These are phyloP conservation scores for Thalassophryne amazonica DNA, from an alignment of 2,797 vertebrate genomes.

Conservation along the genomic window DNA sequence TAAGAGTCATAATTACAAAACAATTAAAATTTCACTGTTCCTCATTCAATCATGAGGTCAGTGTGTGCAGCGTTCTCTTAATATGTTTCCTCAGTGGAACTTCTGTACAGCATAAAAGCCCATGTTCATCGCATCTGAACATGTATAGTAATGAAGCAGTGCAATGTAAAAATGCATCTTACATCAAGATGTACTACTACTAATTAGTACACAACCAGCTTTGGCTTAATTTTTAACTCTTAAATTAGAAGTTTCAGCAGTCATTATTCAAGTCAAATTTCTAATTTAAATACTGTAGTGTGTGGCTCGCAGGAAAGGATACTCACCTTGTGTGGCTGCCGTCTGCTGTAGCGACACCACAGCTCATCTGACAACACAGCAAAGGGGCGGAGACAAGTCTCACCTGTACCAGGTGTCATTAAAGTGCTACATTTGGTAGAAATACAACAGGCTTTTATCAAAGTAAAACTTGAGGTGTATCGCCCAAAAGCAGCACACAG, in stretches of 20 bases:
- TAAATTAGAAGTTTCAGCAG: background rate
- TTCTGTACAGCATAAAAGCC: background rate
- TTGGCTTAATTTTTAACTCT: background rate
- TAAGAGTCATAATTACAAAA: too few relatives aligned
- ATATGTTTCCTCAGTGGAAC: background rate
- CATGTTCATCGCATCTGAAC: background rate
- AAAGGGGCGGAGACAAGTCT: background rate
- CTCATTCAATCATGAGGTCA: background rate
- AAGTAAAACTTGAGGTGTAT: too few relatives aligned
- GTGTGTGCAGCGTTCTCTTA: background rate
- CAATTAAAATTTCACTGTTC: too few relatives aligned
- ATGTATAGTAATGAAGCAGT: too few relatives aligned
- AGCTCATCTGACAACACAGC: background rate
- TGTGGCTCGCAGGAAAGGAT: background rate
- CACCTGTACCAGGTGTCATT: too few relatives aligned
- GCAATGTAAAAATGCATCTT: too few relatives aligned
- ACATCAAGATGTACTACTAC: too few relatives aligned
- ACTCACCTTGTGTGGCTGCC: slow-evolving; percentile 38
- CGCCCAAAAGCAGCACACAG: too few relatives aligned
- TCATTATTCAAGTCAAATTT: background rate
- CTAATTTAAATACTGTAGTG: background rate
- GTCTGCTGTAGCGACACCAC: slow-evolving; percentile 6
- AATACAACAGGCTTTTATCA: too few relatives aligned
- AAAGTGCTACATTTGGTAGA: too few relatives aligned
- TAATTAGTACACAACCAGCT: too few relatives aligned